Conservation (phyloP, 1,140 invertebrate genomes). For the Nymphalis io region DNA sequence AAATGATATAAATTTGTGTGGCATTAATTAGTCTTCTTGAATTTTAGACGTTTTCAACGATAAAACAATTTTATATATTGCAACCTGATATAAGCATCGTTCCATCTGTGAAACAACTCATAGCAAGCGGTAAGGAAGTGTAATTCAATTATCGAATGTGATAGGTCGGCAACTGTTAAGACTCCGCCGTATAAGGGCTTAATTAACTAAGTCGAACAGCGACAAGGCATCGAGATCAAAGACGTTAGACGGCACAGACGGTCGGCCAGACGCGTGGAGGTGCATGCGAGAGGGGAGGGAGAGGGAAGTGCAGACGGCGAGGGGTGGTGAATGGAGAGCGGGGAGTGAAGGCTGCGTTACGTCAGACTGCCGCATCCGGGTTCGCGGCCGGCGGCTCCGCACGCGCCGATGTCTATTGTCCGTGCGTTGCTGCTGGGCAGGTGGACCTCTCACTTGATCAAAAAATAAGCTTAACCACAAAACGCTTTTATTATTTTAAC, state of each 20-base stretch:
- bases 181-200: conserved; percentile 47
- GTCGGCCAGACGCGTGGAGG: conserved; percentile 60
- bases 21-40: conserved; percentile 45
- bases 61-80: not conserved
- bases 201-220: conserved; percentile 54
- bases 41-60: conserved; percentile 1
- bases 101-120: conserved; percentile 7
- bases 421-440: conserved; percentile 22
- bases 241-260: conserved; percentile 55
- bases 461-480: conserved; percentile 5
- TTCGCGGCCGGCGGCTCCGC: conserved; percentile 70
- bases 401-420: conserved; percentile 50
- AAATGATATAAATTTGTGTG: conserved; percentile 57
- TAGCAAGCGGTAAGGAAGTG: conserved; percentile 16
- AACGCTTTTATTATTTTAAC: not conserved
- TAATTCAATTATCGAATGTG: conserved; percentile 25
- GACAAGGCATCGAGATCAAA: conserved; percentile 49
- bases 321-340: conserved; percentile 36
- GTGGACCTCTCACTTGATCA: conserved; percentile 32
- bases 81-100: not conserved
- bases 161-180: conserved; percentile 23
- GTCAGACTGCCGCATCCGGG: conserved; percentile 73
- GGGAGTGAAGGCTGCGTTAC: conserved; percentile 66
- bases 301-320: conserved; percentile 41
- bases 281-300: conserved; percentile 44